Conservation (phyloP, 2,113 vertebrate species). For the Entosphenus tridentatus region DNA sequence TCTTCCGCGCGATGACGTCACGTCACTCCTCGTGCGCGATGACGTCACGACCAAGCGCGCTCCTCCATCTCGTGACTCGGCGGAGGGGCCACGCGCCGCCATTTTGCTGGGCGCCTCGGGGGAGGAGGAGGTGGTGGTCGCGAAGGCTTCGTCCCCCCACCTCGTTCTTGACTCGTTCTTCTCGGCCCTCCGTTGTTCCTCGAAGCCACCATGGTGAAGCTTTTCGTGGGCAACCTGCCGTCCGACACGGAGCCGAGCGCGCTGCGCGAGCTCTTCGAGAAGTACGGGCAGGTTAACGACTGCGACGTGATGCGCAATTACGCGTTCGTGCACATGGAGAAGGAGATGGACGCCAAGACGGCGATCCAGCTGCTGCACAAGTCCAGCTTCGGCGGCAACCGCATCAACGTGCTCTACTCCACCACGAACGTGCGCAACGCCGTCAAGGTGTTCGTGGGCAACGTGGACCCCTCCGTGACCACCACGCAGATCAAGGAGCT, state of each 20-base stretch:
- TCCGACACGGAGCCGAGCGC: slow-evolving; percentile 20
- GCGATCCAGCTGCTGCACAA: slow-evolving; percentile 24
- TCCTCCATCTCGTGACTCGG: too few relatives aligned
- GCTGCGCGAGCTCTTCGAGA: slow-evolving; percentile 22
- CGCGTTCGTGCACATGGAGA: slow-evolving; percentile 29
- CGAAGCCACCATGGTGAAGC: slow-evolving; percentile 23
- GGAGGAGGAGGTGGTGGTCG: too few relatives aligned
- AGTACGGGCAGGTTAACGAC: slow-evolving; percentile 25
- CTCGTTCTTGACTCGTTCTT: too few relatives aligned
- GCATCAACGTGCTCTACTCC: slow-evolving; percentile 25
- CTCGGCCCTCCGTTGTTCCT: too few relatives aligned
- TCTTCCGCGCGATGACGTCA: too few relatives aligned
- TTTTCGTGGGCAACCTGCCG: slow-evolving; percentile 26
- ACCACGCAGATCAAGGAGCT: slow-evolving; percentile 23
- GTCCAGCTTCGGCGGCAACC: slow-evolving; percentile 21
- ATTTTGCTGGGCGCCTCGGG: too few relatives aligned
- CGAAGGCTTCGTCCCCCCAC: too few relatives aligned
- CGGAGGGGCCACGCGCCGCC: too few relatives aligned
- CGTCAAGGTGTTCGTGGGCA: slow-evolving; percentile 30
- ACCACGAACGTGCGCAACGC: slow-evolving; percentile 29
- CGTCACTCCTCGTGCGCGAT: too few relatives aligned
- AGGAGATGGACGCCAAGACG: slow-evolving; percentile 23
- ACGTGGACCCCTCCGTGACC: slow-evolving; percentile 23
- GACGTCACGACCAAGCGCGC: too few relatives aligned
- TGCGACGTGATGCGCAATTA: slow-evolving; percentile 29